phyloP scores from a whole-genome alignment of 2,888 invertebrate genomes.

The Thera obeliscata region DNA sequence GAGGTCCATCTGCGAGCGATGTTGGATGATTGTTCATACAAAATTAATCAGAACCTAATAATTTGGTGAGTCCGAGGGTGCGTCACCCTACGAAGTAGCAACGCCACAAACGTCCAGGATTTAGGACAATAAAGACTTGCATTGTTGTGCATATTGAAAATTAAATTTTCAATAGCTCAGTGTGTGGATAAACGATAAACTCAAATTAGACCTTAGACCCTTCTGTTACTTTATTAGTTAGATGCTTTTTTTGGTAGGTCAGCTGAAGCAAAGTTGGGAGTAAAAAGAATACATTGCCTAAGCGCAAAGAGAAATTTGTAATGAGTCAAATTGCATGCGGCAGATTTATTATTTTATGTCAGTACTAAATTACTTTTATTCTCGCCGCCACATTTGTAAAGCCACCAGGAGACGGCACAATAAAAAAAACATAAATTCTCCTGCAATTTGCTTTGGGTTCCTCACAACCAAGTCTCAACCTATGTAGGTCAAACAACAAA shows the following conservation, averaged over 20 bases:
- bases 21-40: slow-evolving; percentile 74
- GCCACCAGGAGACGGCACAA: background rate
- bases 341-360: too few relatives aligned
- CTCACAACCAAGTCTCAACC: background rate
- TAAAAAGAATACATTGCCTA: background rate
- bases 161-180: slow-evolving; percentile 43
- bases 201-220: slow-evolving; percentile 16
- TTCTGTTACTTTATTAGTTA: slow-evolving; percentile 5
- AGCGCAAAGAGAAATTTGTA: background rate
- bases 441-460: background rate
- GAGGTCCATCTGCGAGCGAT: slow-evolving; percentile 59
- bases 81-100: slow-evolving; percentile 55
- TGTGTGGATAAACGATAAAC: slow-evolving; percentile 38
- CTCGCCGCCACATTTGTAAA: background rate
- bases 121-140: slow-evolving; percentile 36
- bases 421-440: slow-evolving; percentile 1
- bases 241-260: slow-evolving; percentile 1
- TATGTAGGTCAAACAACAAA: background rate
- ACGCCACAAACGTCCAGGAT: slow-evolving; percentile 32
- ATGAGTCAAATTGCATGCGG: background rate
- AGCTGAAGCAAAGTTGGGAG: background rate
- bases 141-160: slow-evolving; percentile 53
- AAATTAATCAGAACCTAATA: slow-evolving; percentile 74
- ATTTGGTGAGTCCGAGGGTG: slow-evolving; percentile 42
- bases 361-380: background rate